Base-by-base conservation (phyloP, 1,140 invertebrate genomes). In the Drosophila carrolli region DNA sequence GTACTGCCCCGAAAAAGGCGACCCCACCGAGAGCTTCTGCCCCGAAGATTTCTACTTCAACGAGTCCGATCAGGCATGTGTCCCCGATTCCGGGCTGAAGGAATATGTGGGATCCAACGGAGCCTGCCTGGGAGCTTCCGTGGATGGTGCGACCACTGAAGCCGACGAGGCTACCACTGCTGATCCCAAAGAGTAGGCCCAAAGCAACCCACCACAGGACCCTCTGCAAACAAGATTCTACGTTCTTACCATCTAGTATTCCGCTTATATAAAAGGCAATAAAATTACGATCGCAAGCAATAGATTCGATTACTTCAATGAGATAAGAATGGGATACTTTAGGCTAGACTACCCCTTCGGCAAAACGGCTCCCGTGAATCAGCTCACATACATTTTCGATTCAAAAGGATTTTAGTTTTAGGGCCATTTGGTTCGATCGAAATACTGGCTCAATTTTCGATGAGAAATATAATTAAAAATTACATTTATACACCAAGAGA, bases 51-150 rank as follows among this genome's bases (percentile, higher is more conserved):
- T 2, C 7, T 86, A 14, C 41, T 86, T 86, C 46, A 56, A 82
- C 29, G 82, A 86, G 37, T 0, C 6, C 0, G 1, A 5, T 0
- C 78, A 82, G 37, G 83, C 9, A 1, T 86, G 82, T 38, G 16
- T 32, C 2, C 0, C 2, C 2, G 11, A 51, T n/a, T 0, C 0
- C 0, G 13, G 5, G 0, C 16, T 78, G 10, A 0, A 0, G 0
- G 0, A 0, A 0, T 78, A 81, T 66, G 41, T 10, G 5, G 16
- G 16, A 1, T 16, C 16, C 16, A 55, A 86, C 19, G 65, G 61
- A 35, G 83, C 78, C 27, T 86, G 82, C 40, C 0, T 9, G 4
- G 78, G 74, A 13, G 67, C 66, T 16, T 10, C 9, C 2, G 47
- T 2, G 6, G 23, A 2, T 2, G 19, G 11, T 2, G 2, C 14